Evolutionary conservation across 2,113 vertebrate species (phyloP), one percentile per base, ranked within the genome.

Genomic region (Donacobius atricapilla): DNA sequence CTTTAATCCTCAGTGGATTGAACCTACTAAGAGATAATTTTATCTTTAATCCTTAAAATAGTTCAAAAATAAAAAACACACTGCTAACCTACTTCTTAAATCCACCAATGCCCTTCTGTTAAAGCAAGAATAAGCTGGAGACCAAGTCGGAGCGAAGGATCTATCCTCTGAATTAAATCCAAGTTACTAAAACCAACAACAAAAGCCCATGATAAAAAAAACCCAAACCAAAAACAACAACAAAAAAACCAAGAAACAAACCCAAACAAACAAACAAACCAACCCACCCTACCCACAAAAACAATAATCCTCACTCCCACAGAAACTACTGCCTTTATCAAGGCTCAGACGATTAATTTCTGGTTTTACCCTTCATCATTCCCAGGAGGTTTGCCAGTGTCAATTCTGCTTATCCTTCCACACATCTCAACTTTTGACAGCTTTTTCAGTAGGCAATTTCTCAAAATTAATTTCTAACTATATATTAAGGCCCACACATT

Each of bases 401-500:
- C 69, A 91, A 44, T 82, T 68, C 73, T 33, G 28, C 77, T 87
- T 94, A 95, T 89, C 94, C 56, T 87, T 91, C 60, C 76, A 82
- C 68, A 33, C 28, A 95, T 78, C 87, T 92, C 84, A 56, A 45
- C 42, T 84, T 94, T 54, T 83, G 64, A 90, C 64, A 89, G 19
- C 30, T 86, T 85, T 61, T 81, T 51, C 83, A 92, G 83, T 18
- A 81, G 35, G 44, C 61, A 94, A 94, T 87, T 82, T 93, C 45
- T 87, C 83, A 45, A 79, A 94, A 94, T 96, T 87, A 95, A 86
- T 82, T 94, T 65, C 61, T 87, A 95, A 97, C 77, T 90, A 75
- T 40, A n/a, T 73, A 81, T 60, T 47, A 91, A 93, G 78, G 69
- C 61, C 81, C 48, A 79, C 84, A 87, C 23, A 42, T 65, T 91